Evolutionary conservation across 1,140 invertebrate genomes (phyloP), one percentile per base, ranked within the genome.

Genomic region (Anastrepha ludens): DNA sequence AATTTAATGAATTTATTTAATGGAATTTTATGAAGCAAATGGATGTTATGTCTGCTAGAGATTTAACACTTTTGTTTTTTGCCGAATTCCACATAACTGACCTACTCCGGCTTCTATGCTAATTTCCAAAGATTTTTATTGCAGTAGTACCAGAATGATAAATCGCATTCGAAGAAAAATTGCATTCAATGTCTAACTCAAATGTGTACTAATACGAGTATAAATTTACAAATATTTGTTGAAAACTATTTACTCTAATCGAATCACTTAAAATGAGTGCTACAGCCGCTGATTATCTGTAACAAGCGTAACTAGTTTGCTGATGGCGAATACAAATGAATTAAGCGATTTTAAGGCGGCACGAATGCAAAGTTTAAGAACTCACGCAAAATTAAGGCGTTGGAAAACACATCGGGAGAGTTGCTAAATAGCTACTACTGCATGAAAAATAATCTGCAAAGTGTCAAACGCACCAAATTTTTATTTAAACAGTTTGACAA

Each of bases 401-500:
- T 55, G 60, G 64, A 67, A 67, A 39, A 9, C 29, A 20, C 64
- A 67, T 67, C 4, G 3, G 5, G 6, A 39, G 5, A 67, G n/a
- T 39, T 81, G 29, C 29, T 29, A 29, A 29, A 29, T 29, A 47
- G 44, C 67, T 78, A 70, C 39, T 8, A 86, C 29, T 29, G 29
- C 29, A 29, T 59, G 70, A 78, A 88, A 70, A 86, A 88, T 47
- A 74, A 88, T 70, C 67, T 39, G 85, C 47, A 86, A 88, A 86
- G 90, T 91, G 91, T 92, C 91, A 92, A 92, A 91, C 90, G 90
- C 89, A 89, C 89, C 89, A 89, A 88, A 65, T 39, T 39, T 58
- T 87, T 87, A 89, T 89, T 78, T 88, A 90, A 91, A 92, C 91
- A 91, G 89, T 91, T 91, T 91, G 91, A 92, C 91, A 91, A 90